These are phyloP conservation scores for Lagopus leucura DNA, from an alignment of 2,113 vertebrate genomes.

Conservation along the genomic window DNA sequence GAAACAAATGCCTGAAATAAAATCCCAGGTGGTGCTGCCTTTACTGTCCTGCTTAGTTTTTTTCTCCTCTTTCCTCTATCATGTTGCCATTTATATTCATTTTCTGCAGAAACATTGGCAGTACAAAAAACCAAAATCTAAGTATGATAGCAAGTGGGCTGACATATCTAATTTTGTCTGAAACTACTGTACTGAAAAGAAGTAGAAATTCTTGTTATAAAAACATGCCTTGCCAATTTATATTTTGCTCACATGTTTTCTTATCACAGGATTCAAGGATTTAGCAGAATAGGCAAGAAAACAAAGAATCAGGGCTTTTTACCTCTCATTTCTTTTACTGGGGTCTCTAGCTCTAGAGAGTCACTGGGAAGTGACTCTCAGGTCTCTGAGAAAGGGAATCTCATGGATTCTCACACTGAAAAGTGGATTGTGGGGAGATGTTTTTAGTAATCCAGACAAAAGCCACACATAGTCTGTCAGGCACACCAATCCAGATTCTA, in stretches of 20 bases:
- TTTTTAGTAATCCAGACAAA: background rate
- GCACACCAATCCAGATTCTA: background rate
- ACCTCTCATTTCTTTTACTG: background rate
- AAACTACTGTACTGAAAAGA: background rate
- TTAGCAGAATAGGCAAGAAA: background rate
- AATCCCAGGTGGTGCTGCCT: background rate
- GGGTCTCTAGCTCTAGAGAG: background rate
- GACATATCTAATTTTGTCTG: background rate
- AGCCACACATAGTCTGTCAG: background rate
- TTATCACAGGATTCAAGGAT: background rate
- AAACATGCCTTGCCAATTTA: background rate
- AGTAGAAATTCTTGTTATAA: background rate
- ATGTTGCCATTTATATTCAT: background rate
- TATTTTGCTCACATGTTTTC: background rate
- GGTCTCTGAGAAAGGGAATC: background rate
- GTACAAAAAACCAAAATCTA: background rate
- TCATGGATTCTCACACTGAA: background rate
- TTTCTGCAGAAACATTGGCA: background rate
- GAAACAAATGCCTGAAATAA: background rate
- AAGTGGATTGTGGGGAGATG: background rate
- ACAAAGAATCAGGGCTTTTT: background rate
- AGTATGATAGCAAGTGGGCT: background rate
- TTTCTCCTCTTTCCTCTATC: background rate
- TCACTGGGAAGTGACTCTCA: no score
- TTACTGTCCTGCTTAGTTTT: background rate